A percentile compares a stretch with the other conserved stretches of the same genome.
Evolutionary conservation across 2,888 invertebrate genomes (phyloP).

Genomic region (Netelia fuscicornis): DNA sequence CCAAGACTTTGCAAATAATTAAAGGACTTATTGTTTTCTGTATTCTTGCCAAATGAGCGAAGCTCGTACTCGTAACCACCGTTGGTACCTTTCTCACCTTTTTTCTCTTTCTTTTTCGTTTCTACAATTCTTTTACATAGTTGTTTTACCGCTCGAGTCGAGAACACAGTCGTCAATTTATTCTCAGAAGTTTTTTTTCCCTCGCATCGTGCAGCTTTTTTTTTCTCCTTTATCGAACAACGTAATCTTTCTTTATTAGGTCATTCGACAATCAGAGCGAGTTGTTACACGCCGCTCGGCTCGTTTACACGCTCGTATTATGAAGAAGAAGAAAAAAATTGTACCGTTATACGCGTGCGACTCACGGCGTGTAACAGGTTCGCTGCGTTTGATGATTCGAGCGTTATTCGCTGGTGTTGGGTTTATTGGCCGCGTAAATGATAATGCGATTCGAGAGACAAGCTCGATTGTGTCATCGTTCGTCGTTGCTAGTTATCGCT

Average conservation of each 20-base stretch:
- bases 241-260: background rate
- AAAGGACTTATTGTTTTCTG: background rate
- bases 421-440: conserved; percentile 37
- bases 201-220: too few species aligned
- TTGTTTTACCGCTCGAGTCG: too few species aligned
- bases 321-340: conserved; percentile 12
- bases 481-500: conserved; percentile 9
- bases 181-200: too few species aligned
- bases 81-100: background rate
- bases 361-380: conserved; percentile 39
- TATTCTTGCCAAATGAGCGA: background rate
- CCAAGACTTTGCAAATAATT: background rate
- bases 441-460: conserved; percentile 22
- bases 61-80: too few species aligned
- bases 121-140: too few species aligned
- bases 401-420: conserved; percentile 28
- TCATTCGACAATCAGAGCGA: background rate
- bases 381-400: conserved; percentile 31
- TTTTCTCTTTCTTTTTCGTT: background rate
- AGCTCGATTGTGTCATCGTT: conserved; percentile 21
- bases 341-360: conserved; percentile 32
- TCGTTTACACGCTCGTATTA: conserved; percentile 41
- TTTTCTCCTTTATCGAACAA: too few species aligned
- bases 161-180: too few species aligned
- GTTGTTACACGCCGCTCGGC: background rate